phyloP scores from a whole-genome alignment of 2,888 invertebrate species.

The Habrosyne pyritoides region DNA sequence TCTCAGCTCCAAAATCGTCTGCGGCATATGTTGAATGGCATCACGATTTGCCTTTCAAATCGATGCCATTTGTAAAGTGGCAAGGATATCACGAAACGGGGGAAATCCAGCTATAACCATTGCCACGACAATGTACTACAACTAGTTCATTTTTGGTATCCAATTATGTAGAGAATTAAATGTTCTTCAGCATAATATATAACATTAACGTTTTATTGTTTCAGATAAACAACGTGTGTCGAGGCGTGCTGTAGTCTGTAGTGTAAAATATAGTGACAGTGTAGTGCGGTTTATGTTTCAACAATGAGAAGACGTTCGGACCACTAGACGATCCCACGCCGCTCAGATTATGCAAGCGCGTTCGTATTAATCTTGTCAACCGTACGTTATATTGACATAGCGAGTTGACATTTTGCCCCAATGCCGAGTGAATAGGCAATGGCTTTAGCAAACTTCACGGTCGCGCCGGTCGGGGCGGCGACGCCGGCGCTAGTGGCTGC shows the following conservation, averaged over 20 bases:
- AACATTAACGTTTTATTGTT: slow-evolving; percentile 51
- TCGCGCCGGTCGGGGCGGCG: slow-evolving; percentile 59
- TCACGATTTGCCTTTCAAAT: slow-evolving; percentile 80
- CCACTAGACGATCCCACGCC: slow-evolving; percentile 53
- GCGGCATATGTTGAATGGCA: slow-evolving; percentile 53
- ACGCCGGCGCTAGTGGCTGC: slow-evolving; percentile 63
- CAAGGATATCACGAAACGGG: slow-evolving; percentile 72
- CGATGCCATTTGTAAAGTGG: slow-evolving; percentile 71
- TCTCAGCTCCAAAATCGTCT: slow-evolving; percentile 58
- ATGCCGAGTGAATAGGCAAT: slow-evolving; percentile 71
- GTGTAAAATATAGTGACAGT: slow-evolving; percentile 57
- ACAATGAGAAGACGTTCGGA: slow-evolving; percentile 63
- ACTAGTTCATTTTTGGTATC: slow-evolving; percentile 39
- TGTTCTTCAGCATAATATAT: slow-evolving; percentile 4
- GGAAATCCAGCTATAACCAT: slow-evolving; percentile 71
- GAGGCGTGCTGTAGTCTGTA: slow-evolving; percentile 35
- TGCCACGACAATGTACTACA: slow-evolving; percentile 42
- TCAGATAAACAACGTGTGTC: slow-evolving; percentile 50
- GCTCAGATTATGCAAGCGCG: slow-evolving; percentile 61
- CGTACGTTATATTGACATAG: slow-evolving; percentile 52
- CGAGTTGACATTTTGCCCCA: slow-evolving; percentile 66
- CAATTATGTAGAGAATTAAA: slow-evolving; percentile 7
- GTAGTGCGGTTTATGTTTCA: slow-evolving; percentile 50
- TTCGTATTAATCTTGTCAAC: slow-evolving; percentile 49
- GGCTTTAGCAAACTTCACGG: slow-evolving; percentile 76